Percentiles rank a stretch among this genome's conserved stretches.
These are phyloP conservation scores for Ranitomeya variabilis DNA, from an alignment of 2,113 vertebrate genomes.

Conservation along the genomic window DNA sequence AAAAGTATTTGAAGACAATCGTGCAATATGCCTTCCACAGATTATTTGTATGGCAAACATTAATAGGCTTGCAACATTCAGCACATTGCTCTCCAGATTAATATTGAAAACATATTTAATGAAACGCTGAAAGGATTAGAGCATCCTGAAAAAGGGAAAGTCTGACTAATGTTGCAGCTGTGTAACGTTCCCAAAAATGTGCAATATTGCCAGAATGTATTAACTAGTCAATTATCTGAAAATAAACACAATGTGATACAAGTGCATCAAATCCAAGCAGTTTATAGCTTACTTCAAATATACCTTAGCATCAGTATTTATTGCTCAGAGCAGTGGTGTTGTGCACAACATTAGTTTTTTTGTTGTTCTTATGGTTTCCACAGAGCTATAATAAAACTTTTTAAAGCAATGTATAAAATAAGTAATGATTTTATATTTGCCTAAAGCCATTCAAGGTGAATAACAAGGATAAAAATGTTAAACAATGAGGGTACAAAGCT, in stretches of 20 bases:
- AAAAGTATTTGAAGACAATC: constrained; percentile 33
- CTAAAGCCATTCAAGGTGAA: background rate
- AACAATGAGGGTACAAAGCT: background rate
- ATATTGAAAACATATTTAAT: constrained; percentile 81
- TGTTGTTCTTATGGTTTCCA: background rate
- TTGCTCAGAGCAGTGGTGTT: background rate
- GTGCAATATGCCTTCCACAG: constrained; percentile 68
- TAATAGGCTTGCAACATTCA: constrained; percentile 74
- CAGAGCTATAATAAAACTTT: background rate
- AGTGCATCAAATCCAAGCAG: constrained; percentile 17
- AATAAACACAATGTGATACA: constrained; percentile 68
- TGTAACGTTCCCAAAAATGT: constrained; percentile 67
- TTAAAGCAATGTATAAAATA: background rate
- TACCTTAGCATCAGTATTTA: constrained; percentile 6
- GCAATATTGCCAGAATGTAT: constrained; percentile 70
- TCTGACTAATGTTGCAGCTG: constrained; percentile 75
- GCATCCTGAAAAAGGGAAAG: constrained; percentile 75
- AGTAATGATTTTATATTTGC: background rate
- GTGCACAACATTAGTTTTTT: background rate
- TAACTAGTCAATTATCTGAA: constrained; percentile 69
- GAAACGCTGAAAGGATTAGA: constrained; percentile 77
- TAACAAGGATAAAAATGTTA: background rate
- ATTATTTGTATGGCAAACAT: constrained; percentile 70
- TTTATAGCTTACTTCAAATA: constrained; percentile 30
- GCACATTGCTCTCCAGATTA: constrained; percentile 76